These are phyloP conservation scores for Notodonta ziczac DNA, from an alignment of 2,888 invertebrate genomes.

Conservation along the genomic window DNA sequence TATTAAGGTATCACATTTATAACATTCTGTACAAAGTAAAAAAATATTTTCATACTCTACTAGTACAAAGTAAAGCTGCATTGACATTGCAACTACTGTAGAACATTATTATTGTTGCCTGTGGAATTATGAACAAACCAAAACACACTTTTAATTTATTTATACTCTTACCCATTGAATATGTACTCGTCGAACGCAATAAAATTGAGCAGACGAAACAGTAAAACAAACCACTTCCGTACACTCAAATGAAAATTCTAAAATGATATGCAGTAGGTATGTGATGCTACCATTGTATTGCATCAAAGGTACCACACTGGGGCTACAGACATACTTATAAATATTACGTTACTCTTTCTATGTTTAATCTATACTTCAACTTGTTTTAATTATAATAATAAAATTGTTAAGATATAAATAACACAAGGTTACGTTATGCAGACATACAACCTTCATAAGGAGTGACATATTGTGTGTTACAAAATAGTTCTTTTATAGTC, in stretches of 20 bases:
- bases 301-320: conserved; percentile 46
- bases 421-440: conserved; percentile 75
- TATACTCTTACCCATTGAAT: conserved; percentile 35
- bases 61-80: conserved; percentile 76
- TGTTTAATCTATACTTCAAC: conserved; percentile 65
- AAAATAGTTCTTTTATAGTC: conserved; percentile 56
- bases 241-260: conserved; percentile 41
- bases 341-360: conserved; percentile 64
- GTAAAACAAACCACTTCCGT: conserved; percentile 23
- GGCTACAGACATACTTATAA: conserved; percentile 65
- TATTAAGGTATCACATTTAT: conserved; percentile 79
- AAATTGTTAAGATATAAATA: conserved; percentile 77
- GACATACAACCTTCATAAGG: conserved; percentile 82
- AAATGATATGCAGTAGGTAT: conserved; percentile 52
- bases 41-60: conserved; percentile 79
- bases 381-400: conserved; percentile 67
- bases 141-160: conserved; percentile 29
- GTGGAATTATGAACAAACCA: conserved; percentile 42
- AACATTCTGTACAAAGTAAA: conserved; percentile 83
- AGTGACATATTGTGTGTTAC: conserved; percentile 62
- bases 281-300: conserved; percentile 44
- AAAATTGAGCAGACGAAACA: conserved; percentile 30
- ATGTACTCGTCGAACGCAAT: conserved; percentile 42
- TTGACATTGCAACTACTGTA: conserved; percentile 56
- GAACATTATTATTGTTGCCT: conserved; percentile 44